Evolutionary conservation across 2,888 invertebrate genomes (phyloP).

Genomic region (Caenorhabditis sinica): DNA sequence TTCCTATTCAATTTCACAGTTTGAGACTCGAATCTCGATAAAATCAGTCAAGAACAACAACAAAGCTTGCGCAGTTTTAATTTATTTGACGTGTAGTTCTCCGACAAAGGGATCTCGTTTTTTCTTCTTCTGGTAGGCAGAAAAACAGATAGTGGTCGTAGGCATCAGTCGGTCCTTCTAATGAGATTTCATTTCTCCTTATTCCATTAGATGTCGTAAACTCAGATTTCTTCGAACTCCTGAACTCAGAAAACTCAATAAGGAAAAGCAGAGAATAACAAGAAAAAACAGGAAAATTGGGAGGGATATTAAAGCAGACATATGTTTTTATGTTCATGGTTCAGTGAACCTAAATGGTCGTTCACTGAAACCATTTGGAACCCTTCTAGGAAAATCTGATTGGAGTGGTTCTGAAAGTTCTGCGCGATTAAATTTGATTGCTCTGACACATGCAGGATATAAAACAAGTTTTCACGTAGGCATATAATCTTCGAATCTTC

Average conservation of each 20-base stretch:
- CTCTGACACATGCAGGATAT: background rate
- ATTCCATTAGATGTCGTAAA: background rate
- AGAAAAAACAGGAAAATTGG: conserved; percentile 1
- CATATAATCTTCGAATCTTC: background rate
- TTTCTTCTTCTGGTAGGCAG: background rate
- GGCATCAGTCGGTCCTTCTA: background rate
- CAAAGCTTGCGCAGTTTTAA: conserved; percentile 39
- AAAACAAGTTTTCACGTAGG: background rate
- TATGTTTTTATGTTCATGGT: conserved; percentile 20
- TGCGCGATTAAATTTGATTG: background rate
- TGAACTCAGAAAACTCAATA: conserved; percentile 15
- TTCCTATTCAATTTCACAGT: background rate
- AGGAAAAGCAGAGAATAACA: background rate
- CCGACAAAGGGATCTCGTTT: background rate
- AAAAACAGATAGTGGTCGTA: background rate
- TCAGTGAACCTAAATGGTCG: conserved; percentile 12
- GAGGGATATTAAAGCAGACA: background rate
- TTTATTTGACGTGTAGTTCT: conserved; percentile 33
- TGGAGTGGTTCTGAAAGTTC: conserved; percentile 6
- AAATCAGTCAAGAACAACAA: conserved; percentile 58
- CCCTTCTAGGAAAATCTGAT: background rate
- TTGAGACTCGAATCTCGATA: conserved; percentile 32
- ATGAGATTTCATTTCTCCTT: conserved; percentile 17
- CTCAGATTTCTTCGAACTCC: background rate
- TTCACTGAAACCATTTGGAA: conserved; percentile 14